These are phyloP conservation scores for Vespertilio murinus DNA, from an alignment of 2,797 vertebrate genomes.

Conservation along the genomic window DNA sequence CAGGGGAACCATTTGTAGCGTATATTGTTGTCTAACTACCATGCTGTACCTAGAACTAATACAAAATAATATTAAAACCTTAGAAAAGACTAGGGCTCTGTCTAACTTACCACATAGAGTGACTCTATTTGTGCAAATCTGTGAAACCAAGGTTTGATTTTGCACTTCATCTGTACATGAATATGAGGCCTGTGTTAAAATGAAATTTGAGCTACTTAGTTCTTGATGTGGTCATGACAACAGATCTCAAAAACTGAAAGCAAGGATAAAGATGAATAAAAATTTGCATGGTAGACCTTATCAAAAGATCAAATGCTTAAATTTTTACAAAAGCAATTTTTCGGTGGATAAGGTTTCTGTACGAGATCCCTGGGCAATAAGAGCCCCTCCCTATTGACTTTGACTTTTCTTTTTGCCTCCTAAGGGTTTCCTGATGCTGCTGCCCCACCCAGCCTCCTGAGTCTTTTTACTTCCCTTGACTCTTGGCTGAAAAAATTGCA, in stretches of 20 bases:
- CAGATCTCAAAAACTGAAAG: conserved; percentile 77
- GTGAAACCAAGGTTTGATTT: not conserved
- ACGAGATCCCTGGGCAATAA: not conserved
- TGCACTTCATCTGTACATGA: not conserved
- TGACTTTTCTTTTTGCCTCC: not conserved
- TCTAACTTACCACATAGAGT: not conserved
- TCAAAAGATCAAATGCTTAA: conserved; percentile 42
- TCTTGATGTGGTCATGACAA: conserved; percentile 75
- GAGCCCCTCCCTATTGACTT: not conserved
- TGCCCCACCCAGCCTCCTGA: not conserved
- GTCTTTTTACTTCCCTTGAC: conserved; percentile 25
- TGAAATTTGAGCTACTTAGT: conserved; percentile 56
- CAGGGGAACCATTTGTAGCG: not conserved
- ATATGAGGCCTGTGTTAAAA: not conserved
- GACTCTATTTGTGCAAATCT: not conserved
- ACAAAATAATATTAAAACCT: not conserved
- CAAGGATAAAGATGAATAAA: conserved; percentile 43
- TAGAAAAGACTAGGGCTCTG: not conserved
- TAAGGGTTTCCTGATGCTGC: not conserved
- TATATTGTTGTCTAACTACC: not conserved
- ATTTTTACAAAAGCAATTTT: not conserved
- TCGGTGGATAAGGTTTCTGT: not conserved
- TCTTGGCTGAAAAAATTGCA: conserved; percentile 27
- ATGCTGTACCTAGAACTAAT: not conserved
- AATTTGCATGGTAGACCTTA: not conserved